These are phyloP conservation scores for Tridacna gigas DNA, from an alignment of 2,888 invertebrate genomes.

Conservation along the genomic window DNA sequence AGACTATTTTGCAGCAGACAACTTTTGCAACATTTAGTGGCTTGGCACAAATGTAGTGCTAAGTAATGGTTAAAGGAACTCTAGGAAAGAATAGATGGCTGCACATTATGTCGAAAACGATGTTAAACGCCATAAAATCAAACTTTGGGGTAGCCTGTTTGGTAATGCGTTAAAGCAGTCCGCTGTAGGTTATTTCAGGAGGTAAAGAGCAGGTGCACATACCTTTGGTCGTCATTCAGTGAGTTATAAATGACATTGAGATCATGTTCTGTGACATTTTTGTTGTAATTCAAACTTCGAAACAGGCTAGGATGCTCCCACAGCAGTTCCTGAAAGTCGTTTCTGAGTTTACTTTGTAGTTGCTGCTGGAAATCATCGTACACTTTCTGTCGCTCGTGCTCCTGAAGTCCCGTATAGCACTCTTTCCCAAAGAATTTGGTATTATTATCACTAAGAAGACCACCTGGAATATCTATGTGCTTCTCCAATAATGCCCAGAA, in stretches of 20 bases:
- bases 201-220: not conserved
- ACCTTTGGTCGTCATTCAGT: constrained; percentile 67
- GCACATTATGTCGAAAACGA: too few species aligned
- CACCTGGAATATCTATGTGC: constrained; percentile 89
- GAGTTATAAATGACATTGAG: constrained; percentile 88
- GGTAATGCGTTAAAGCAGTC: too few species aligned
- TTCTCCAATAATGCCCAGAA: constrained; percentile 97
- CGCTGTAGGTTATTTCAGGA: too few species aligned
- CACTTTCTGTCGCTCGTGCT: constrained; percentile 95
- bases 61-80: too few species aligned
- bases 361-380: constrained; percentile 95
- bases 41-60: too few species aligned
- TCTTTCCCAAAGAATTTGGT: constrained; percentile 96
- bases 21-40: too few species aligned
- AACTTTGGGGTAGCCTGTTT: too few species aligned
- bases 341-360: constrained; percentile 91
- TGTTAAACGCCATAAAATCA: too few species aligned
- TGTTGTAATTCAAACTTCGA: constrained; percentile 94
- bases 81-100: too few species aligned
- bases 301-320: constrained; percentile 97
- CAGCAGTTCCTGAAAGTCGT: constrained; percentile 96
- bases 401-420: constrained; percentile 95
- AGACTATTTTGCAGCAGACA: too few species aligned
- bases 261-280: constrained; percentile 96
- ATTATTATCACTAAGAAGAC: constrained; percentile 93